Percentiles rank a stretch among this genome's conserved stretches.
These are phyloP conservation scores for Rhipidura dahli DNA, from an alignment of 2,113 vertebrate genomes.

Conservation along the genomic window DNA sequence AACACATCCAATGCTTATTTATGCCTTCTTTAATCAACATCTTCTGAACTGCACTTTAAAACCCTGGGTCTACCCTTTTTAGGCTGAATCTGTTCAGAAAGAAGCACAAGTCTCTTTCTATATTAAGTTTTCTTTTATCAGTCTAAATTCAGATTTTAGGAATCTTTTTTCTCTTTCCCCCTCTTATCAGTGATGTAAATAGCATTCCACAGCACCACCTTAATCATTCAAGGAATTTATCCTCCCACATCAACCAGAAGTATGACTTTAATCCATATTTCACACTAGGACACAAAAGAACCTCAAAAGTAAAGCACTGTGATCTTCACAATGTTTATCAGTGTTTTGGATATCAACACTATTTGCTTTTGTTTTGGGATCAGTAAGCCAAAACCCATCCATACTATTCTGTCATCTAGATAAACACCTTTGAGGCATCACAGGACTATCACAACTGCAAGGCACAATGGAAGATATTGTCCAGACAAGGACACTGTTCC, in stretches of 20 bases:
- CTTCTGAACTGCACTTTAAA: background rate
- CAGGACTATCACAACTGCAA: background rate
- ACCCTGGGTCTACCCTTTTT: background rate
- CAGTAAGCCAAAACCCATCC: background rate
- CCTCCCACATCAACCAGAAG: background rate
- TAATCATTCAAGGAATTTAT: background rate
- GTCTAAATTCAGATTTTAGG: background rate
- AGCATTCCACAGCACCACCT: background rate
- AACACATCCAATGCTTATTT: background rate
- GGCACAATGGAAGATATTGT: background rate
- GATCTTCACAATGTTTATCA: background rate
- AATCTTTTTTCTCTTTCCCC: background rate
- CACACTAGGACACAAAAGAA: background rate
- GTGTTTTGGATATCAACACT: background rate
- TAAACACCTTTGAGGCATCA: background rate
- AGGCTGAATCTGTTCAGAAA: background rate
- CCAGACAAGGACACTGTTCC: background rate
- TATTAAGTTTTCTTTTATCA: background rate
- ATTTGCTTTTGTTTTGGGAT: background rate
- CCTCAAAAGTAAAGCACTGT: background rate
- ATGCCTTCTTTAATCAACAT: background rate
- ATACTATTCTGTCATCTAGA: background rate
- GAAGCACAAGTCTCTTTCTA: fast-evolving
- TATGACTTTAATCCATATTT: background rate
- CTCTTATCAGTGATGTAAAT: background rate